These are phyloP conservation scores for Sitta carolinensis DNA, from an alignment of 2,797 vertebrate species.

Conservation along the genomic window DNA sequence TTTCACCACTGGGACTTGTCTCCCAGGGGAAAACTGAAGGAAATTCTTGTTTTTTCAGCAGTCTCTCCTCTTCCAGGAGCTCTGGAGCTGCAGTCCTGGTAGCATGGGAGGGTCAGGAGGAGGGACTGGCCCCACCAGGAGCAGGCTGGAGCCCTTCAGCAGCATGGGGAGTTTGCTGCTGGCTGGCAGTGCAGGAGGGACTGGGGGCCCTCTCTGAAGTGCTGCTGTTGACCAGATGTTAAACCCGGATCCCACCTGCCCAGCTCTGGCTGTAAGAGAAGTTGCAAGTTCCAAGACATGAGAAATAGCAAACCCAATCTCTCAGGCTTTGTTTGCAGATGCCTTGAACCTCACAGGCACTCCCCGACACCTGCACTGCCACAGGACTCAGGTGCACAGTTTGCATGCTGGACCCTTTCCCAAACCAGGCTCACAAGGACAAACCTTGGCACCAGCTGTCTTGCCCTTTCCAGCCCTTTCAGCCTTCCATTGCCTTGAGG, in stretches of 20 bases:
- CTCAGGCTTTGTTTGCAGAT: slow-evolving; percentile 46
- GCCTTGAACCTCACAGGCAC: slow-evolving; percentile 56
- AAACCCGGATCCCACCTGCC: neutral
- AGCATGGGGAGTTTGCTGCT: neutral
- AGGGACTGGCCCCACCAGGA: neutral
- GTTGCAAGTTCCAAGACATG: neutral
- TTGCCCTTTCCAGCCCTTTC: neutral
- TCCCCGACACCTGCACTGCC: neutral
- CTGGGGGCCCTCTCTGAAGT: neutral
- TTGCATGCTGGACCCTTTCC: neutral
- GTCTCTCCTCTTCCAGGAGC: neutral
- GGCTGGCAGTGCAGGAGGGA: neutral
- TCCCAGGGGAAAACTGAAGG: neutral
- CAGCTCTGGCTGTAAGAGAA: neutral
- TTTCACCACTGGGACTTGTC: neutral
- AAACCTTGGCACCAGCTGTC: neutral
- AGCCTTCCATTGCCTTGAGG: neutral
- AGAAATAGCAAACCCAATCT: neutral
- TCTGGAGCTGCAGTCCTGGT: neutral
- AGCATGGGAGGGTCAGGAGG: rapidly evolving
- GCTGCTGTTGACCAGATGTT: neutral
- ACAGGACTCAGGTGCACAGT: neutral
- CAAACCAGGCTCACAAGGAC: neutral
- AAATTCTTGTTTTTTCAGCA: neutral
- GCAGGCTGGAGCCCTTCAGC: neutral